These are phyloP conservation scores for Protomyctophum bolini DNA, from an alignment of 2,113 vertebrate genomes.

Conservation along the genomic window DNA sequence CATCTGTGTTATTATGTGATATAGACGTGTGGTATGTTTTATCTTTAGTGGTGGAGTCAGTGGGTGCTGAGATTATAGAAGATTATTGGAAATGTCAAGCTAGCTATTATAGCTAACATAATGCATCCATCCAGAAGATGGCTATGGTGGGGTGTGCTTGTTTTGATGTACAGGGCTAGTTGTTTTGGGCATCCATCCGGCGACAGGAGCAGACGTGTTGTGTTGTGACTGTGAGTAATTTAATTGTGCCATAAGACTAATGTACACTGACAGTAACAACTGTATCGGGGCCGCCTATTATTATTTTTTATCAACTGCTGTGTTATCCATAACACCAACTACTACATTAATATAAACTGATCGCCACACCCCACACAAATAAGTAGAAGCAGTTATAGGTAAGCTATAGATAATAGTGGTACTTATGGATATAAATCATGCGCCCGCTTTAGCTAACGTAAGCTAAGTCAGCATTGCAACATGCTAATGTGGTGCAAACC, in stretches of 20 bases:
- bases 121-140: slow-evolving; percentile 8
- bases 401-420: slow-evolving; percentile 3
- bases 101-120: slow-evolving; percentile 47
- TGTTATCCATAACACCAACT: slow-evolving; percentile 18
- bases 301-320: not conserved
- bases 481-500: slow-evolving; percentile 33
- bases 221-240: not conserved
- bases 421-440: slow-evolving; percentile 45
- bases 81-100: not conserved
- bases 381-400: not conserved
- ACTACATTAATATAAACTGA: slow-evolving; percentile 32
- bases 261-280: not conserved
- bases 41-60: too few relatives aligned
- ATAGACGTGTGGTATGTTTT: too few relatives aligned
- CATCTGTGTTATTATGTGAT: too few relatives aligned
- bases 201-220: not conserved
- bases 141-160: slow-evolving; percentile 55
- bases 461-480: slow-evolving; percentile 38
- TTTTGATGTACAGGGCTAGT: slow-evolving; percentile 50
- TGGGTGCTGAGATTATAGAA: not conserved
- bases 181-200: slow-evolving; percentile 18
- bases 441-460: slow-evolving; percentile 38
- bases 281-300: not conserved
- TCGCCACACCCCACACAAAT: slow-evolving; percentile 1
- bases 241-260: not conserved